Evolutionary conservation across 2,797 vertebrate species (phyloP), one percentile per base, ranked within the genome.

Genomic region (Echeneis naucrates): DNA sequence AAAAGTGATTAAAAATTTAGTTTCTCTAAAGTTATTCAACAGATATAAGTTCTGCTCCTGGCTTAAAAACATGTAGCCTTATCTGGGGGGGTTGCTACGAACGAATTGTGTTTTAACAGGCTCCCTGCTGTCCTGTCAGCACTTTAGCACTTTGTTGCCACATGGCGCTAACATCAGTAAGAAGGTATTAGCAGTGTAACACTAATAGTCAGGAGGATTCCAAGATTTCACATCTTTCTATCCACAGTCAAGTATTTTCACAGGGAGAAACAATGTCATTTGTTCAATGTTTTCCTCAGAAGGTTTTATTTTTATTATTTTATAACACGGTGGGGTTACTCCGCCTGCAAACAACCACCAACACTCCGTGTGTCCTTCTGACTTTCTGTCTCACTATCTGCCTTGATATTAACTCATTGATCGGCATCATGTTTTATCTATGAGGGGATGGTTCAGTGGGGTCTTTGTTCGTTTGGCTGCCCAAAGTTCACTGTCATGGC

Each of bases 361-460:
- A 23, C 60, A 47, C 52, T 67, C 50, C n/a, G 9, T 27, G 17
- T 16, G 8, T 61, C 10, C 55, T 74, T 77, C 37, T n/a, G 23
- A n/a, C n/a, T n/a, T n/a, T 62, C 37, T 66, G 45, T 69, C 42
- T 54, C 16, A 2, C 16, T 57, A 32, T 74, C 58, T 48, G n/a
- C 59, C 42, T 69, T 45, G 40, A 57, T 78, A 68, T 75, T 12
- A 54, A 44, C 44, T 37, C 33, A 58, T 16, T 74, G 61, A 71
- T 80, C 38, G 66, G 50, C 44, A 30, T 73, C 68, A 14, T 52
- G 51, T 73, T 80, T 72, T 84, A 78, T 83, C 74, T 73, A 1
- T 26, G 40, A 72, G 68, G 38, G 26, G 62, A 80, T 50, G 23
- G 72, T 75, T 82, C 69, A 81, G 1, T 26, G 1, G 7, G 4